Conservation (phyloP, 2,888 invertebrate genomes). For the Zeuzera pyrina region DNA sequence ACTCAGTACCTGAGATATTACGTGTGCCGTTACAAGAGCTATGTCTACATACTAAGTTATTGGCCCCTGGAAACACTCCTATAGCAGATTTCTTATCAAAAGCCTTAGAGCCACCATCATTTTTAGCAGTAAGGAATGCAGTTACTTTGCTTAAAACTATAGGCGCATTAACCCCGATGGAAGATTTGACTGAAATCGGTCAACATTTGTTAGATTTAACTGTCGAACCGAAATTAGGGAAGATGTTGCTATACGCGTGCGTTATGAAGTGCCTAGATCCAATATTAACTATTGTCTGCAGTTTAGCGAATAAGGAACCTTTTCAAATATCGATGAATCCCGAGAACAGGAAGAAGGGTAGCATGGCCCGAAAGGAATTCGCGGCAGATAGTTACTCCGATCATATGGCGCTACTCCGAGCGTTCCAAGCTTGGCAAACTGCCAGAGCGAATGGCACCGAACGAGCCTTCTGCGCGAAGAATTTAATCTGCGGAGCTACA, state of each 20-base stretch:
- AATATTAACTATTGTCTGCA: conserved; percentile 90
- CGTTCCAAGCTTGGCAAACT: conserved; percentile 82
- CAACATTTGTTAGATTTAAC: conserved; percentile 92
- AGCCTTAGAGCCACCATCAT: conserved; percentile 90
- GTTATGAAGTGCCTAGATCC: conserved; percentile 95
- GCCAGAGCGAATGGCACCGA: conserved; percentile 76
- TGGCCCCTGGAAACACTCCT: conserved; percentile 81
- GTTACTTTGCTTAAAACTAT: conserved; percentile 79
- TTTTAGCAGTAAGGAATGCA: conserved; percentile 83
- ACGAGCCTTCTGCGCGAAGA: conserved; percentile 80
- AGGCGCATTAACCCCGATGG: conserved; percentile 88
- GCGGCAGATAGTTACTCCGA: conserved; percentile 88
- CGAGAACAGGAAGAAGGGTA: conserved; percentile 75
- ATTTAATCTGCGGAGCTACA: conserved; percentile 83
- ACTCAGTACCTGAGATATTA: conserved; percentile 89
- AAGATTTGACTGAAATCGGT: conserved; percentile 91
- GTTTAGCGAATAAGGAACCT: conserved; percentile 84
- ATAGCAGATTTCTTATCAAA: conserved; percentile 88
- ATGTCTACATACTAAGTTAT: conserved; percentile 89
- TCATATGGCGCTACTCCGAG: conserved; percentile 87
- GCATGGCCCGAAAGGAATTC: conserved; percentile 77
- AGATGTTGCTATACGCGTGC: conserved; percentile 91
- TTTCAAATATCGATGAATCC: conserved; percentile 83
- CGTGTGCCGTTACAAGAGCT: conserved; percentile 91
- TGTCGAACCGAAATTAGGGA: conserved; percentile 92